Base-by-base conservation (phyloP, 2,888 invertebrate genomes). In the Rosalia funebris region DNA sequence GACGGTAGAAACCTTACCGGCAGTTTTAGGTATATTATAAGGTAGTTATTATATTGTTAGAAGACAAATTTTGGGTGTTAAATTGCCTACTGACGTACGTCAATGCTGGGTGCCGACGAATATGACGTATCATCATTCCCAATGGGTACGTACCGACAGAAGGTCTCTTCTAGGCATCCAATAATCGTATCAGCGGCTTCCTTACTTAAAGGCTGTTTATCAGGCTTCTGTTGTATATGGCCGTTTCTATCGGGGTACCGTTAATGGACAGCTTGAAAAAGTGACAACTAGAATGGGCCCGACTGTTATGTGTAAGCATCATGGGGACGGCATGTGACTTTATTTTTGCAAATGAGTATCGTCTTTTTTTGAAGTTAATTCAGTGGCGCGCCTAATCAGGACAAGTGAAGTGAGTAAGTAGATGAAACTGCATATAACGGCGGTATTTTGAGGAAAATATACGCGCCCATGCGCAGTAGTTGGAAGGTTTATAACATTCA, bases 91-190 rank as follows among this genome's bases (percentile, higher is more conserved):
- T n/a, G n/a, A 14, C 1, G 20, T 37, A 50, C 55, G 52, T 42
- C 50, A 57, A 41, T 57, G 57, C 14, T 7, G 5, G 32, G 11
- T 16, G 15, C 32, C 34, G 68, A 65, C 62, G 69, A 77, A 76
- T 76, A 72, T 75, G 76, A 75, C 73, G 73, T 75, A 77, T 76
- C 77, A 77, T 77, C 76, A 66, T 74, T 74, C 70, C 73, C 73
- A 76, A 76, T 75, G 71, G 75, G 70, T 72, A 72, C 72, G 71
- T 69, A 71, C 71, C 71, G 63, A 65, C 70, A 70, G 62, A 62
- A 64, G 63, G 61, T 69, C 41, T 39, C 4, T 68, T 66, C 63
- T 70, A 65, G 57, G 70, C 68, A 70, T 62, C 67, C 70, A 65
- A 65, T 71, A 68, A 71, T 67, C 57, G 63, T 57, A 60, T 57